Conservation (phyloP, 2,888 invertebrate genomes). For the Pseudanteris insignis region DNA sequence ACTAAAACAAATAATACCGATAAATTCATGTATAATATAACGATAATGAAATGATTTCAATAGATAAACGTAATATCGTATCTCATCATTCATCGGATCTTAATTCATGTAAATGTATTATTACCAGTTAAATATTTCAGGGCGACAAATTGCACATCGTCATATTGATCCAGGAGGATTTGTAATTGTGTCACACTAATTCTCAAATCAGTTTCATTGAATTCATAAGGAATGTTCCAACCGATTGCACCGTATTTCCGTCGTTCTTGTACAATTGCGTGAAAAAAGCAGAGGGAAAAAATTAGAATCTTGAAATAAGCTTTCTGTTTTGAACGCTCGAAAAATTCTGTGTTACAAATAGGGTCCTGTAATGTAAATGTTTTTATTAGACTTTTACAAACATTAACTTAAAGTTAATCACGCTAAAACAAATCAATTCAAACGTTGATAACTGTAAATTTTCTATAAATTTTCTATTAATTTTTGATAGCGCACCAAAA, state of each 20-base stretch:
- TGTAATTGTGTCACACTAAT: conserved; percentile 90
- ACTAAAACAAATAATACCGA: no score
- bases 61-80: no score
- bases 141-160: conserved; percentile 86
- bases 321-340: conserved; percentile 81
- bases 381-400: no score
- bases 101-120: no score
- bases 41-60: no score
- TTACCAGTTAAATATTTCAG: conserved; percentile 82
- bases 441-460: no score
- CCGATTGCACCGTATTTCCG: conserved; percentile 95
- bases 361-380: conserved; percentile 32
- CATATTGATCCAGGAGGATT: conserved; percentile 86
- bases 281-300: conserved; percentile 94
- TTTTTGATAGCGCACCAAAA: no score
- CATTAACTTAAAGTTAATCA: no score
- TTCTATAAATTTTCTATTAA: no score
- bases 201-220: conserved; percentile 92
- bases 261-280: conserved; percentile 93
- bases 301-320: conserved; percentile 87
- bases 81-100: no score
- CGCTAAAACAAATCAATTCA: no score
- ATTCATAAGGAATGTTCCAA: conserved; percentile 95
- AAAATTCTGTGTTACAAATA: conserved; percentile 80
- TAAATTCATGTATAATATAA: no score